These are phyloP conservation scores for Drosophila kanekoi DNA, from an alignment of 2,888 invertebrate genomes.

Conservation along the genomic window DNA sequence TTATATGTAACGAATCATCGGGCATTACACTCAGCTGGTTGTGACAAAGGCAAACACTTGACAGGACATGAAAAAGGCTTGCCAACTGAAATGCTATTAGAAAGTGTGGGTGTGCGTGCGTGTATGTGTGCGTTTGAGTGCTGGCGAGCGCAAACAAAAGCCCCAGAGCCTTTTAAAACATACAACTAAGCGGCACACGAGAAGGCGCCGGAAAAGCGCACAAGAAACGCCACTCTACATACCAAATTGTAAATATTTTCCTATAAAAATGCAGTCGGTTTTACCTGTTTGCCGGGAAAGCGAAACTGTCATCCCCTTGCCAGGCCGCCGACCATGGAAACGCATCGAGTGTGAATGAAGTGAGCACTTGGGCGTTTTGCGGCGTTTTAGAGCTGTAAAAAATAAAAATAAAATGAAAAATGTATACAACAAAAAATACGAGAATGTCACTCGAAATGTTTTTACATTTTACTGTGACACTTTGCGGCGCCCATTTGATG, in stretches of 20 bases:
- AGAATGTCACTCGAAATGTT: slow-evolving; percentile 71
- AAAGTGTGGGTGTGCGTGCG: slow-evolving; percentile 17
- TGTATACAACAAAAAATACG: slow-evolving; percentile 16
- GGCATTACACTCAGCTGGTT: slow-evolving; percentile 35
- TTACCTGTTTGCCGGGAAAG: slow-evolving; percentile 47
- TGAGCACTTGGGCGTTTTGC: slow-evolving; percentile 73
- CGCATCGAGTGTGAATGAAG: slow-evolving; percentile 80
- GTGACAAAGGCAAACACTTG: slow-evolving; percentile 60
- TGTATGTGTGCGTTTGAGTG: slow-evolving; percentile 6
- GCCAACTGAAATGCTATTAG: slow-evolving; percentile 42
- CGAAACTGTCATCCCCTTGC: slow-evolving; percentile 40
- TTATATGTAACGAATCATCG: slow-evolving; percentile 44
- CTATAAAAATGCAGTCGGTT: slow-evolving; percentile 61
- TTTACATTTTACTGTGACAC: slow-evolving; percentile 64
- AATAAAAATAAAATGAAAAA: slow-evolving; percentile 21
- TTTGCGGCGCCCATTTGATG: slow-evolving; percentile 61
- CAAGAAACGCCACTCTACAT: slow-evolving; percentile 77
- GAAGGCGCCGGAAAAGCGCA: slow-evolving; percentile 65
- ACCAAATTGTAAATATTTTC: slow-evolving; percentile 78
- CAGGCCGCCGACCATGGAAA: slow-evolving; percentile 35
- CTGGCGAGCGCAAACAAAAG: slow-evolving; percentile 47
- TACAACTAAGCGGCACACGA: slow-evolving; percentile 46
- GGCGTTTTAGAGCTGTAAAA: slow-evolving; percentile 67
- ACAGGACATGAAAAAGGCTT: slow-evolving; percentile 66
- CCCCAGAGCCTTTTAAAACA: slow-evolving; percentile 54